A percentile compares a stretch with the other conserved stretches of the same genome.
Evolutionary conservation across 2,888 invertebrate species (phyloP).

Genomic region (Heteromurus nitidus): DNA sequence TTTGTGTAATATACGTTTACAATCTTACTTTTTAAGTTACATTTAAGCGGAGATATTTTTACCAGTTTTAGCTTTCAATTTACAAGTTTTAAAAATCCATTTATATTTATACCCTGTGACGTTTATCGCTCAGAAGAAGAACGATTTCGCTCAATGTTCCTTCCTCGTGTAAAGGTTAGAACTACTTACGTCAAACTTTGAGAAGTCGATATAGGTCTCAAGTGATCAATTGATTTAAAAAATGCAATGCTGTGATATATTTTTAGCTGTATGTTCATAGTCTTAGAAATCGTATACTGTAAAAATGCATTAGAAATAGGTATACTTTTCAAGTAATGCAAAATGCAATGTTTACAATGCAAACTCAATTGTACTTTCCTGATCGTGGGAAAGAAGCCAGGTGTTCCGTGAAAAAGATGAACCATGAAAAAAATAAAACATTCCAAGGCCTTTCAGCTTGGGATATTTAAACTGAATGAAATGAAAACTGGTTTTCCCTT

Average conservation of each 20-base stretch:
- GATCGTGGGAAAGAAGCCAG: slow-evolving; percentile 62
- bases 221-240: slow-evolving; percentile 37
- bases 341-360: slow-evolving; percentile 61
- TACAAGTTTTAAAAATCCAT: neutral
- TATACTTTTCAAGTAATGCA: neutral
- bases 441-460: slow-evolving; percentile 48
- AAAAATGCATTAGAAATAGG: neutral
- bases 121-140: slow-evolving; percentile 20
- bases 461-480: slow-evolving; percentile 50
- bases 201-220: neutral
- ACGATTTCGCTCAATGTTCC: slow-evolving; percentile 1
- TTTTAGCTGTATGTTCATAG: neutral
- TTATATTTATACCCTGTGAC: slow-evolving; percentile 54
- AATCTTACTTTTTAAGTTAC: slow-evolving; percentile 22
- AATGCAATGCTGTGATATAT: slow-evolving; percentile 61
- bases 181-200: neutral
- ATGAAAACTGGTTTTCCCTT: slow-evolving; percentile 57
- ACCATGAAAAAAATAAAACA: slow-evolving; percentile 39
- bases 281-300: neutral
- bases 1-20: neutral
- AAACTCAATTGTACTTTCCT: slow-evolving; percentile 41
- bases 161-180: neutral
- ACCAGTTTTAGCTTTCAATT: neutral
- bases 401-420: slow-evolving; percentile 46
- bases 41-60: slow-evolving; percentile 27